Conservation (phyloP, 2,797 vertebrate genomes). For the Eptatretus atami region DNA sequence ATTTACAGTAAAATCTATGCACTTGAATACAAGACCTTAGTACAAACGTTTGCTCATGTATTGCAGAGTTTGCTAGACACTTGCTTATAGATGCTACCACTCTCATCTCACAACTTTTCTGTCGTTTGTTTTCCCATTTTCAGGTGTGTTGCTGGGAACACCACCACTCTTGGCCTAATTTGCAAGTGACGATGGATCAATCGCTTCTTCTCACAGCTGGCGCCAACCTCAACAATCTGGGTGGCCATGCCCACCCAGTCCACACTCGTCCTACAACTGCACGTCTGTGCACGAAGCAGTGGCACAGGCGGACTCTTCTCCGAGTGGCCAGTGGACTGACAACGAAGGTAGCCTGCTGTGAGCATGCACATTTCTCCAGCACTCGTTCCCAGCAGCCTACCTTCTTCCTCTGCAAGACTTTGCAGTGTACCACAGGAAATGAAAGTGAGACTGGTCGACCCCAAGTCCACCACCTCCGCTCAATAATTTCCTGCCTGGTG, state of each 20-base stretch:
- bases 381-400: background rate
- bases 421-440: conserved; percentile 24
- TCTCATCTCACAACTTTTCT: too few relatives aligned
- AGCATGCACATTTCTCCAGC: conserved; percentile 16
- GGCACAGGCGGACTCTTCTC: conserved; percentile 19
- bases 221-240: background rate
- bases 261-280: background rate
- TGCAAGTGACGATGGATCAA: conserved; percentile 71
- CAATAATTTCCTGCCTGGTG: conserved; percentile 67
- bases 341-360: conserved; percentile 44
- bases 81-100: too few relatives aligned
- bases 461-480: conserved; percentile 68
- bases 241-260: background rate
- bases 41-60: too few relatives aligned
- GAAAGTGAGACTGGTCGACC: conserved; percentile 53
- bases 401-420: background rate
- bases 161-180: conserved; percentile 92
- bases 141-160: conserved; percentile 90
- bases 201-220: conserved; percentile 65
- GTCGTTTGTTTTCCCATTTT: conserved; percentile 5
- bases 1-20: too few relatives aligned
- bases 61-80: too few relatives aligned
- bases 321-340: background rate
- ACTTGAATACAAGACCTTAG: too few relatives aligned
- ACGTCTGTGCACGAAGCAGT: conserved; percentile 15